phyloP scores from a whole-genome alignment of 2,888 invertebrate species.

The Pelosia muscerda region DNA sequence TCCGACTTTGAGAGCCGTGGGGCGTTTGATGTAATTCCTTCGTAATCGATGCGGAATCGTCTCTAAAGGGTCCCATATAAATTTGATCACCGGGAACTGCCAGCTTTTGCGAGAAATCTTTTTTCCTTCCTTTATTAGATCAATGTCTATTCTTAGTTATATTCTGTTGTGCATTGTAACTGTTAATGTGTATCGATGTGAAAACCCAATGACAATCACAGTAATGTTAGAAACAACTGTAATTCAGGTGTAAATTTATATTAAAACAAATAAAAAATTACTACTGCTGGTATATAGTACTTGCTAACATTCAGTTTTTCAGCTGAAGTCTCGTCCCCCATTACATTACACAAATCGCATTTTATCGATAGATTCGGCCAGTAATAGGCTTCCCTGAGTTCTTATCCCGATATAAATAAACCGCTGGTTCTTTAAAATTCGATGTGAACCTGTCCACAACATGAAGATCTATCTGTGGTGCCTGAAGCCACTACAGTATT shows the following conservation, averaged over 20 bases:
- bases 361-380: too few species aligned
- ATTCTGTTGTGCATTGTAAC: background rate
- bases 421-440: background rate
- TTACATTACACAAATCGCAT: too few species aligned
- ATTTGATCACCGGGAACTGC: constrained; percentile 7
- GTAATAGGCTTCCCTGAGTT: too few species aligned
- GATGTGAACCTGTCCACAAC: background rate
- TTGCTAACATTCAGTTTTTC: too few species aligned
- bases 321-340: too few species aligned
- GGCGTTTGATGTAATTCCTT: background rate
- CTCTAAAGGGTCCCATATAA: background rate
- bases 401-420: background rate
- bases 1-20: background rate
- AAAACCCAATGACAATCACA: constrained; percentile 1
- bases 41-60: constrained; percentile 1
- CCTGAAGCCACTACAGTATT: background rate
- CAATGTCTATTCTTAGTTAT: background rate
- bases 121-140: background rate
- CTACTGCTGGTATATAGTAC: too few species aligned
- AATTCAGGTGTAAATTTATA: too few species aligned
- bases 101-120: background rate
- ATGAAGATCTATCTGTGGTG: background rate
- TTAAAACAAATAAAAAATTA: too few species aligned
- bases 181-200: background rate
- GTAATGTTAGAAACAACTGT: background rate